Base-by-base conservation (phyloP, 2,888 invertebrate genomes). In the Linnaemya tessellans region DNA sequence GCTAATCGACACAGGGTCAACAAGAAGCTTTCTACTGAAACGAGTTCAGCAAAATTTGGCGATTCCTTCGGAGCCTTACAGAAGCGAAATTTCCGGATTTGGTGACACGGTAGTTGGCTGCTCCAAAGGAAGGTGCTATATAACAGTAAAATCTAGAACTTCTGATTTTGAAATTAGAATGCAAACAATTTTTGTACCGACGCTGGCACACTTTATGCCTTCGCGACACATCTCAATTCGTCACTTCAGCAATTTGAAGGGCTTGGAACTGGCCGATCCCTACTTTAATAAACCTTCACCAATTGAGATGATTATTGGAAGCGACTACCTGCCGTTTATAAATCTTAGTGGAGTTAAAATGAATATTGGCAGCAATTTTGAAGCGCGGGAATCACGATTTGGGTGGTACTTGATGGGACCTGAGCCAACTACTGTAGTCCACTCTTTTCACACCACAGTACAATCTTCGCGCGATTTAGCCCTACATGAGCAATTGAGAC, bases 221-320 rank as follows among this genome's bases (percentile, higher is more conserved):
- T 56, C 54, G 13, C 11, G 25, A 20, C 10, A n/a, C 5, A 25
- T 56, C 25, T 22, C 41, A 56, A 46, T 65, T 11, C 11, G 11
- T n/a, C 2, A 25, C 3, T 25, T 56, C 10, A 13, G 13, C 25
- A 25, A 25, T 25, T 4, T 46, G 5, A n/a, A 65, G 20, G 35
- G 25, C 0, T 10, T 67, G 18, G 11, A 60, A 7, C 18, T 81
- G 1, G 81, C 81, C n/a, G 81, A 75, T 49, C 75, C 81, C 0
- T 15, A 71, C 15, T 81, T 70, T 70, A 41, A 25, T 3, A 62
- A 70, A 38, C 77, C 75, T 1, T 10, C 68, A 1, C 0, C 51
- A 2, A 75, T 81, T 13, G 77, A 71, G 11, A 70, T 82, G 64
- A 70, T 75, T 9, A 81, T 81, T 10, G 75, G 62, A 1, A 77